Base-by-base conservation (phyloP, 2,888 invertebrate species). In the Acrobasis repandana region DNA sequence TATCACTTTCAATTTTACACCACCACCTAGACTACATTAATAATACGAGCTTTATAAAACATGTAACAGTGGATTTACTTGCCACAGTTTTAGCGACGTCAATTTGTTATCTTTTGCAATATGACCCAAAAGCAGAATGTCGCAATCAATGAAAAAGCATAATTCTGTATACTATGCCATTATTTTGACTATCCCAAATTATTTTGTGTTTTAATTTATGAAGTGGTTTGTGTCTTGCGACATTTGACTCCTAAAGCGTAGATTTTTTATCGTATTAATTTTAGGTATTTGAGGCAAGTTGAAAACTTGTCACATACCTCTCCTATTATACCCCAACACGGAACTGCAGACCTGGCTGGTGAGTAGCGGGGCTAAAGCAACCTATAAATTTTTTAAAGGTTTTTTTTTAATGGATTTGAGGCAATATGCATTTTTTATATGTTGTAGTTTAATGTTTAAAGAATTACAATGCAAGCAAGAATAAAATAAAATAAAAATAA, bases 61-160 rank as follows among this genome's bases (percentile, higher is more conserved):
- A 10, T 15, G 34, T 52, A 52, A 36, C 15, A 34, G 34, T 54
- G 52, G 38, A 54, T 54, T 54, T 54, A 54, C 52, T 54, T 36
- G 52, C 15, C 15, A 38, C 52, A 18, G 16, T 54, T 16, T 11
- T 16, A n/a, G 52, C 16, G 52, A 54, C 52, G 36, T 16, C 52
- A 15, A 54, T 54, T 54, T 16, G 15, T 54, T 14, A 54, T 54
- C 36, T 54, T 36, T 36, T 38, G 52, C 52, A 54, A 54, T 15
- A 3, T 14, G 8, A 15, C 36, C 38, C 34, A 54, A 38, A 18
- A 33, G 36, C 38, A 54, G 15, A 16, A 5, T 38, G 36, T 36
- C 16, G 52, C 36, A 54, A 54, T 38, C 52, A 54, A 54, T 38
- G 9, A 9, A 38, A 54, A 54, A 50, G 50, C 28, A n/a, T 18